Percentiles rank a stretch among this genome's conserved stretches.
phyloP scores from a whole-genome alignment of 1,140 invertebrate species.

The Saccostrea echinata region DNA sequence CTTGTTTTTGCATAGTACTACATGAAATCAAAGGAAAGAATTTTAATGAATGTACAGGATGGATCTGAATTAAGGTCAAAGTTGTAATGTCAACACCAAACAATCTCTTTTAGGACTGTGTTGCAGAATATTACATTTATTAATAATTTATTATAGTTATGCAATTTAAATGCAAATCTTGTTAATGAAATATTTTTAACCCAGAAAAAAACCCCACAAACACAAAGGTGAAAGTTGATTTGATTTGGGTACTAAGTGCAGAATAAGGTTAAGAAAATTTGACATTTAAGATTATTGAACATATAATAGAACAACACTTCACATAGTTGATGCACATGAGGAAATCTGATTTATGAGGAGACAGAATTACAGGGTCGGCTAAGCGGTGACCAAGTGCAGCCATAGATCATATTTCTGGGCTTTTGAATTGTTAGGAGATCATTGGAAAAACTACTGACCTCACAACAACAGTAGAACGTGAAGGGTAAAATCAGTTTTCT shows the following conservation, averaged over 20 bases:
- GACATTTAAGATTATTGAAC: slow-evolving; percentile 20
- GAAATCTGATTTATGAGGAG: not conserved
- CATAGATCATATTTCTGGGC: slow-evolving; percentile 19
- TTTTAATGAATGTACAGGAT: no score
- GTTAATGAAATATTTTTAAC: no score
- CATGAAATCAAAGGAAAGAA: no score
- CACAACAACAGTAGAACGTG: not conserved
- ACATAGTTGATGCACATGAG: slow-evolving; percentile 20
- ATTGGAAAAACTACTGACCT: not conserved
- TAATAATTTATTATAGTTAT: no score
- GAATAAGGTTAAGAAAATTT: not conserved
- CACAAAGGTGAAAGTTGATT: not conserved
- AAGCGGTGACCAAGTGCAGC: slow-evolving; percentile 19
- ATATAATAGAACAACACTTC: not conserved
- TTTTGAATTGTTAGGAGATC: not conserved
- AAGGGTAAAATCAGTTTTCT: slow-evolving; percentile 16
- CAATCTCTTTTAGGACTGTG: no score
- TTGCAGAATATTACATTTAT: no score
- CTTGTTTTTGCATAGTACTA: no score
- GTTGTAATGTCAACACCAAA: no score
- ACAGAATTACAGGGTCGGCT: slow-evolving; percentile 2
- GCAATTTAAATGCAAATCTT: no score
- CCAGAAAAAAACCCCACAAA: no score
- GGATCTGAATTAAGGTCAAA: no score
- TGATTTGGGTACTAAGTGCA: not conserved